These are phyloP conservation scores for Drosophila pseudoobscura DNA, from an alignment of 1,140 invertebrate genomes.

Conservation along the genomic window DNA sequence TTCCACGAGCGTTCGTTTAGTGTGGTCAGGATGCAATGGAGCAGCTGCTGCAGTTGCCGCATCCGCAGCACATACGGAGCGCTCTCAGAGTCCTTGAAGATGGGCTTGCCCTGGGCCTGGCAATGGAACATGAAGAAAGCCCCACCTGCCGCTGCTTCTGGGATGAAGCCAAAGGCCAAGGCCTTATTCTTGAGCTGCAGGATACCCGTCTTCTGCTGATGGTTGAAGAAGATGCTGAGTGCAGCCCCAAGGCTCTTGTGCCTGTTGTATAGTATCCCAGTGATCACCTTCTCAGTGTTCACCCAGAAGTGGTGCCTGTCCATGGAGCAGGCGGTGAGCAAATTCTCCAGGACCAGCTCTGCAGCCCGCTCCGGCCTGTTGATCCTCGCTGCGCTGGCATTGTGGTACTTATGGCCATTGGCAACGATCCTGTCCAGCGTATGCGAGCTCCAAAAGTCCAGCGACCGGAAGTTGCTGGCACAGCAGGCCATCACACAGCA, in stretches of 20 bases:
- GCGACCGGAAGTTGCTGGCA: conserved; percentile 84
- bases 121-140: conserved; percentile 86
- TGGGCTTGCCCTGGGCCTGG: conserved; percentile 84
- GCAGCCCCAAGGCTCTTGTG: conserved; percentile 85
- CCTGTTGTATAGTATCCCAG: conserved; percentile 84
- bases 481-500: conserved; percentile 84
- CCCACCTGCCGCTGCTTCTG: conserved; percentile 28
- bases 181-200: conserved; percentile 84
- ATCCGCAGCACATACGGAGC: conserved; percentile 85
- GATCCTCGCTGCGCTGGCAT: conserved; percentile 82
- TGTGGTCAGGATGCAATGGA: conserved; percentile 84
- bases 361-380: conserved; percentile 76
- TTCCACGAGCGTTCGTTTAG: conserved; percentile 64
- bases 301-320: conserved; percentile 84
- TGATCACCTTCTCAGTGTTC: conserved; percentile 84
- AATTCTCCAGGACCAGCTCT: conserved; percentile 83
- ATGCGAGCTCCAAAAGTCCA: conserved; percentile 85
- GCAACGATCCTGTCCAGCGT: conserved; percentile 85
- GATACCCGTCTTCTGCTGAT: conserved; percentile 82
- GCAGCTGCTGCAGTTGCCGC: conserved; percentile 84
- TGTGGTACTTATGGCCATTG: conserved; percentile 84
- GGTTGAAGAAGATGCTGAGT: conserved; percentile 84
- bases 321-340: conserved; percentile 76
- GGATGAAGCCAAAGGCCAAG: conserved; percentile 85
- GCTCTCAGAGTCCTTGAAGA: conserved; percentile 84